A percentile compares a stretch with the other conserved stretches of the same genome.
These are phyloP conservation scores for Bembecia ichneumoniformis DNA, from an alignment of 2,888 invertebrate species.

Conservation along the genomic window DNA sequence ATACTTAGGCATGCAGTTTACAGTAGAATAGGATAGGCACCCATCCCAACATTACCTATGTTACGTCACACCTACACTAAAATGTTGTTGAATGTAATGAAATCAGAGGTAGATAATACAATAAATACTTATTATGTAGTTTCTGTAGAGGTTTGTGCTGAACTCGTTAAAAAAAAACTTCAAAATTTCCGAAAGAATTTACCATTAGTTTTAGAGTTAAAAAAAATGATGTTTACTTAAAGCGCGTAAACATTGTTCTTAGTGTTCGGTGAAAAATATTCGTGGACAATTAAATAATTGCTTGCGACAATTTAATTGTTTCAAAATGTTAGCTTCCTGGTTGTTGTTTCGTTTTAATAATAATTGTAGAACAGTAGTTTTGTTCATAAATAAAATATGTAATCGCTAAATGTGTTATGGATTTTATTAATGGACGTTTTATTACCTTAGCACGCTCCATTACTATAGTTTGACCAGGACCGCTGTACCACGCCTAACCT, in stretches of 20 bases:
- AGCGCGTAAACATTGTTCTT: too few species aligned
- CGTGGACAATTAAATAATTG: too few species aligned
- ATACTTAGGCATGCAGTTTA: not conserved
- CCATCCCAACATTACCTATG: too few species aligned
- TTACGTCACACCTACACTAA: constrained; percentile 1
- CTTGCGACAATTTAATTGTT: not conserved
- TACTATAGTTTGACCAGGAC: too few species aligned
- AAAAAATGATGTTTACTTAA: too few species aligned
- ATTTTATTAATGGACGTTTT: not conserved
- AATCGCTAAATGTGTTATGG: not conserved
- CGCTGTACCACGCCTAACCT: too few species aligned
- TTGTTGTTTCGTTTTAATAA: not conserved
- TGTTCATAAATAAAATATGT: not conserved
- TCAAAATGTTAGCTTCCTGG: not conserved
- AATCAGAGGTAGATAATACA: not conserved
- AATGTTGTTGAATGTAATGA: constrained; percentile 23
- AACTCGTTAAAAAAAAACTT: not conserved
- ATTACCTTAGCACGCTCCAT: not conserved
- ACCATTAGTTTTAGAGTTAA: too few species aligned
- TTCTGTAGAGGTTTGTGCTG: not conserved
- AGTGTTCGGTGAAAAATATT: too few species aligned
- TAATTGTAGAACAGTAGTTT: too few species aligned
- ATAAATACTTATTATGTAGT: not conserved
- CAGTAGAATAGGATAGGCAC: too few species aligned
- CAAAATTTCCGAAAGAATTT: too few species aligned